Base-by-base conservation (phyloP, 2,113 vertebrate species). In the Eira barbara region DNA sequence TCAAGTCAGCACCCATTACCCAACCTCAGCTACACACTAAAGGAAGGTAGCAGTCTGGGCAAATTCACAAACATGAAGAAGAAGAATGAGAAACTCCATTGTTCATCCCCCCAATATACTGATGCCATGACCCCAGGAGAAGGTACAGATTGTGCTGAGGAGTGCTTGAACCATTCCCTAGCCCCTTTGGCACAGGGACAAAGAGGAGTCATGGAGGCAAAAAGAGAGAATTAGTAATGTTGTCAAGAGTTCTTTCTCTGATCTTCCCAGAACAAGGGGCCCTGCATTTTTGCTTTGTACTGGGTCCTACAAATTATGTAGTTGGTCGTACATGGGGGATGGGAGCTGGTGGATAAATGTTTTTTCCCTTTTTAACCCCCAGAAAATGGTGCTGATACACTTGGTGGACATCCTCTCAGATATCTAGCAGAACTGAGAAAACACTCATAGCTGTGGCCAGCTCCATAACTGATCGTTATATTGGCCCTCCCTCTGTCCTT, bases 231-330 rank as follows among this genome's bases (percentile, higher is more conserved):
- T 69, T 81, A 61, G 47, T 85, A 86, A 73, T 31, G 79, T 47
- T 74, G 36, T 65, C 39, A 78, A 78, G 55, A 65, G 18, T 76
- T 95, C 85, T 82, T 86, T 81, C 57, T 90, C n/a, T 63, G 73
- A 59, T 12, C 52, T 79, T 18, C 74, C 14, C 55, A 91, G 25
- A 78, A 83, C 1, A 36, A 91, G 21, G 7, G 13, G 29, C 3
- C 1, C 73, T 94, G 3, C 15, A 81, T 91, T 91, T 95, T 95
- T n/a, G 89, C 94, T 97, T 79, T 74, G 39, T 13, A 74, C 21
- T 61, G 42, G 17, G 57, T 47, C 4, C 8, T 36, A 42, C 17
- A 89, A 49, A 74, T 92, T 92, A 36, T 57, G 18, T 55, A 94
- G 55, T n/a, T 49, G 47, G 20, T 73, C 31, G 14, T 39, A 25